Evolutionary conservation across 2,888 invertebrate genomes (phyloP).

Genomic region (Gandaritis pyraliata): DNA sequence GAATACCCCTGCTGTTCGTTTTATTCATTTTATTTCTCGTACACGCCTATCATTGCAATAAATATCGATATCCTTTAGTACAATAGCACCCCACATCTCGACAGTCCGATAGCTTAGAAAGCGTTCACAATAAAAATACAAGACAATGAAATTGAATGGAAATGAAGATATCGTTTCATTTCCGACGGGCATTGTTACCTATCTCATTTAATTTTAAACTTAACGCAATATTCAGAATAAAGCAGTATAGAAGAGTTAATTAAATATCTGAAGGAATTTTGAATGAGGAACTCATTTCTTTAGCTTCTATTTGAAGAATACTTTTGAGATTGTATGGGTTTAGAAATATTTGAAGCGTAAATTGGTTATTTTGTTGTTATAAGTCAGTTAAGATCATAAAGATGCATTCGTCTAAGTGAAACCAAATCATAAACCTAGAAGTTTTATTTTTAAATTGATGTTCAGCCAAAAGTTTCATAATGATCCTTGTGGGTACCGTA

Average conservation of each 20-base stretch:
- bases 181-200: slow-evolving; percentile 52
- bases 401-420: too few relatives aligned
- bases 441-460: too few relatives aligned
- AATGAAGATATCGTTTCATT: slow-evolving; percentile 67
- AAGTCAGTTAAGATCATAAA: too few relatives aligned
- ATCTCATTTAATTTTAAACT: slow-evolving; percentile 52
- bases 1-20: too few relatives aligned
- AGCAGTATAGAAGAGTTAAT: slow-evolving; percentile 23
- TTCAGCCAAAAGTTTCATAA: too few relatives aligned
- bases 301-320: neutral
- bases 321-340: neutral
- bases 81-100: slow-evolving; percentile 64
- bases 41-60: slow-evolving; percentile 12
- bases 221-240: slow-evolving; percentile 31
- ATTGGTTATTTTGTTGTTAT: neutral
- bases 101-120: slow-evolving; percentile 76
- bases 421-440: too few relatives aligned
- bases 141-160: slow-evolving; percentile 67
- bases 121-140: slow-evolving; percentile 73
- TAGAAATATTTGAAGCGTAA: neutral
- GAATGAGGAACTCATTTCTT: slow-evolving; percentile 16
- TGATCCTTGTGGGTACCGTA: too few relatives aligned
- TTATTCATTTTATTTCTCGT: neutral
- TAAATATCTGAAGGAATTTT: slow-evolving; percentile 37
- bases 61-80: slow-evolving; percentile 49